Evolutionary conservation across 2,797 vertebrate species (phyloP), one percentile per base, ranked within the genome.

Genomic region (Gouania willdenowi): DNA sequence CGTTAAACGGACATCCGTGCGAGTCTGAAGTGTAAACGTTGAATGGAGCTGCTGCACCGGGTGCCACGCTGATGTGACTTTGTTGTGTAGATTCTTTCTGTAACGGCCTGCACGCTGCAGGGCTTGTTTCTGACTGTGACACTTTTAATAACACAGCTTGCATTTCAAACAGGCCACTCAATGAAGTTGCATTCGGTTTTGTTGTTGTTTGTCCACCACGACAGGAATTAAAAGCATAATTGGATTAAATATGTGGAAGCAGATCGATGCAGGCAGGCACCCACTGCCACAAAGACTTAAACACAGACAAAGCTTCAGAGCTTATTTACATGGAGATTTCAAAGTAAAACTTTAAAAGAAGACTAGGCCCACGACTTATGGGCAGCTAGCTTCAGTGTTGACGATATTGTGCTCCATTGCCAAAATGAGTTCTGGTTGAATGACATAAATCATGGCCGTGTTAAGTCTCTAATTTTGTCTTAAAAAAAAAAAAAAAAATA

Each of bases 131-230:
- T 22, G 20, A 56, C 49, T 12, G 29, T 71, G 54, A 77, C 73
- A 56, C 72, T 36, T 31, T 54, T 43, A 60, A 62, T 69, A 59
- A 18, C 18, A 38, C 34, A 29, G 58, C 60, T 54, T 30, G 27
- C 42, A 41, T 54, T 51, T 66, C 5, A 61, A 77, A 74, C 73
- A 64, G 66, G 68, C 77, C 75, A 63, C 57, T 49, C 28, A 18
- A 34, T 36, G 46, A 53, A 26, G 54, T 25, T 49, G 21, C 22
- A 47, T 46, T 25, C 29, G 29, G 5, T 20, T 20, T 1, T 28
- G 26, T 32, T 24, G 26, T 27, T 38, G 17, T 41, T 32, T 23
- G 56, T 64, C 34, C 50, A 60, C 26, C 19, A 27, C 34, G 50
- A 67, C 54, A 26, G 41, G 18, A 20, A 61, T 54, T 50, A 33